Base-by-base conservation (phyloP, 2,113 vertebrate species). In the Ameiurus melas region DNA sequence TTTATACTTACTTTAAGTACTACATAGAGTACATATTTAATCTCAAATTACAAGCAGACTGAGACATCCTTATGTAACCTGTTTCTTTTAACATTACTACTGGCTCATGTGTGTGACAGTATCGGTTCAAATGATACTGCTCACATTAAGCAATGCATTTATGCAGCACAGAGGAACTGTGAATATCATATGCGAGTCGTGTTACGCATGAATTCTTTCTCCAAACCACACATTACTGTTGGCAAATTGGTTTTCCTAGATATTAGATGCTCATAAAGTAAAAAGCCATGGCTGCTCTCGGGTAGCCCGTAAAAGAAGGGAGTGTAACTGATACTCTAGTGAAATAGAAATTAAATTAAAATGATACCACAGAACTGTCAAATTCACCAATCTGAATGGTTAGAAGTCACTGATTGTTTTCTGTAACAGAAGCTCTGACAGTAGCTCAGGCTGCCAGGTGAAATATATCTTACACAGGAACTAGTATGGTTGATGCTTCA, bases 261-360 rank as follows among this genome's bases (percentile, higher is more conserved):
- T 19, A 33, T 20, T 80, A 30, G 78, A 80, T 33, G 53, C 78
- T 80, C 53, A 55, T 55, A 57, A 55, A 80, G n/a, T 30, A 57
- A 80, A 57, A 57, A 57, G 78, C 78, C n/a, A 80, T 57, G 78
- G 53, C 51, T 80, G 53, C 78, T 57, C 53, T 80, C 53, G 2
- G n/a, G 78, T 22, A 55, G 53, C 27, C 16, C 33, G 57, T 80
- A 33, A 80, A 80, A 57, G n/a, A 80, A 80, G n/a, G n/a, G 8
- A 17, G 17, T 80, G 78, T 20, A 80, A 80, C 51, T 19, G 78
- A 80, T 57, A 55, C 78, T 33, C n/a, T 33, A 30, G 78, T 80
- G 57, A 33, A 80, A 57, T 30, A 57, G n/a, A 55, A 80, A 57
- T 57, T 4, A n/a, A 53, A 79, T 79, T 33, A 33, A 80, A 30